phyloP scores from a whole-genome alignment of 1,140 invertebrate species.

The Bacillus rossius region DNA sequence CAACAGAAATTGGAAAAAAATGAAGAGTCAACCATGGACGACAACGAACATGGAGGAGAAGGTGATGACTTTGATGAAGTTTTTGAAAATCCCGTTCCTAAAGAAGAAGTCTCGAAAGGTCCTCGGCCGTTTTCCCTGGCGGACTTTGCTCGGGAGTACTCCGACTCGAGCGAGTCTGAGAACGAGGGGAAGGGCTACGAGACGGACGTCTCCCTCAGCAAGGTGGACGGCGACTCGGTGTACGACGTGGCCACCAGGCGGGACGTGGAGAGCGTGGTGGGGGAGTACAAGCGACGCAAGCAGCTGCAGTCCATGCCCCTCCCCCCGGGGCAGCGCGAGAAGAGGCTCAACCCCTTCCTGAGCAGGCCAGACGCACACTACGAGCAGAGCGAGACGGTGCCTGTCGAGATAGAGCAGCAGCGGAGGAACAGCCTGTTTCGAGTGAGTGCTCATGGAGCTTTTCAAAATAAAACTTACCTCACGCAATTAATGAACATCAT shows the following conservation, averaged over 20 bases:
- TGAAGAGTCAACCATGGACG: no score
- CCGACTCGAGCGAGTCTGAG: conserved; percentile 1
- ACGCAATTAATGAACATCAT: no score
- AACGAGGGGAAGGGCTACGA: conserved; percentile 10
- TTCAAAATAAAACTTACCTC: no score
- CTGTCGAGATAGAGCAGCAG: conserved; percentile 69
- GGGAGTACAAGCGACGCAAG: conserved; percentile 56
- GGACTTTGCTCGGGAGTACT: conserved; percentile 4
- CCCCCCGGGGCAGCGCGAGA: conserved; percentile 18
- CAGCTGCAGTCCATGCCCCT: conserved; percentile 49
- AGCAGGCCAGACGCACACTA: conserved; percentile 27
- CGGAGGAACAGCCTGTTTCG: conserved; percentile 71
- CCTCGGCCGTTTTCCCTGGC: conserved; percentile 4
- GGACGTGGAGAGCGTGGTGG: conserved; percentile 49
- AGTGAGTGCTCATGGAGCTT: conserved; percentile 52
- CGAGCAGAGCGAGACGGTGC: conserved; percentile 49
- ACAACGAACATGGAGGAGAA: background rate
- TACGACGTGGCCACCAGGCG: conserved; percentile 46
- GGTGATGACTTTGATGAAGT: conserved; percentile 14
- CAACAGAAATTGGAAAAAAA: no score
- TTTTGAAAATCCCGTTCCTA: background rate
- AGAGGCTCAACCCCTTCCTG: conserved; percentile 31
- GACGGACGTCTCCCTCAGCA: no score
- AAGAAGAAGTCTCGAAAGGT: background rate
- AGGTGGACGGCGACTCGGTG: conserved; percentile 26